Evolutionary conservation across 2,888 invertebrate species (phyloP).

Genomic region (Amiota mariae): DNA sequence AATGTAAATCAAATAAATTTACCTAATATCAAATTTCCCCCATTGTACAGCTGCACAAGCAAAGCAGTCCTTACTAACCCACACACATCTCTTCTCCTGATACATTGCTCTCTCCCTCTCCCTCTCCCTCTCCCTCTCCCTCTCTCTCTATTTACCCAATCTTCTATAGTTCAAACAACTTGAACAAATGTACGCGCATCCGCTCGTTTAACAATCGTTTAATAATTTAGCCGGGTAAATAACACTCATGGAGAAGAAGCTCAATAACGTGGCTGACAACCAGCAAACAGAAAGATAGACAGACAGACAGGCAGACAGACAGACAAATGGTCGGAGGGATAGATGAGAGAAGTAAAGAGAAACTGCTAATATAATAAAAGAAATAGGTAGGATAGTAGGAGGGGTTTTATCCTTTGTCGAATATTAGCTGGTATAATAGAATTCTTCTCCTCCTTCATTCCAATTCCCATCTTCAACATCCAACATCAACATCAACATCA

Average conservation of each 20-base stretch:
- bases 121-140: too few species aligned
- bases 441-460: too few species aligned
- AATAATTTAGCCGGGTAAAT: conserved; percentile 70
- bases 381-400: conserved; percentile 1
- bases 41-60: conserved; percentile 48
- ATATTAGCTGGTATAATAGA: conserved; percentile 57
- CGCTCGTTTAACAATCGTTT: conserved; percentile 70
- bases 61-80: conserved; percentile 29
- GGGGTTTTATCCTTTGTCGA: conserved; percentile 57
- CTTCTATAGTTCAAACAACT: neutral
- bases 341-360: conserved; percentile 5
- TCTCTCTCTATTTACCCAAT: too few species aligned
- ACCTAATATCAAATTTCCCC: conserved; percentile 68
- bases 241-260: conserved; percentile 53
- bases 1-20: conserved; percentile 69
- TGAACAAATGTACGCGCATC: conserved; percentile 62
- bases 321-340: neutral
- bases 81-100: too few species aligned
- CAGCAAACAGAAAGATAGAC: conserved; percentile 42
- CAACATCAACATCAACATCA: conserved; percentile 55
- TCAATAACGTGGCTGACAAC: conserved; percentile 20
- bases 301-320: conserved; percentile 44
- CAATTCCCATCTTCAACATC: conserved; percentile 46
- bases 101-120: too few species aligned
- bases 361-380: neutral